Conservation (phyloP, 1,140 invertebrate species). For the Sitophilus oryzae region DNA sequence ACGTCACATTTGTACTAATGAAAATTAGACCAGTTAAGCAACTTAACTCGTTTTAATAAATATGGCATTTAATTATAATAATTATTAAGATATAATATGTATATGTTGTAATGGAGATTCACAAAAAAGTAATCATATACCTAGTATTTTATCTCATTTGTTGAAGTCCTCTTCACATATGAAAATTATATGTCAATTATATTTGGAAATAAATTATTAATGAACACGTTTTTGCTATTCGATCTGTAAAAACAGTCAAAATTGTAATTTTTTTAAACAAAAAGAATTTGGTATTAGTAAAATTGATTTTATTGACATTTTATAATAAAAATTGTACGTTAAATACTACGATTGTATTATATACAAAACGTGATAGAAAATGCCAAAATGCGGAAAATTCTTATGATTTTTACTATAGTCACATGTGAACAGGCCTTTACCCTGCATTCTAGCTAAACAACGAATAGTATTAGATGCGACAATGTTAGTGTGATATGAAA, state of each 20-base stretch:
- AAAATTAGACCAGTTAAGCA: no score
- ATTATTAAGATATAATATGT: background rate
- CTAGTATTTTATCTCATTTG: no score
- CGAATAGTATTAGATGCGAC: constrained; percentile 11
- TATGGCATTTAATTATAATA: background rate
- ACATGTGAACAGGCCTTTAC: constrained; percentile 7
- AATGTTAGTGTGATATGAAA: constrained; percentile 25
- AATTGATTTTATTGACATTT: background rate
- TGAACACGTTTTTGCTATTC: no score
- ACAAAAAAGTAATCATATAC: no score
- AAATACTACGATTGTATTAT: no score
- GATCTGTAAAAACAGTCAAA: background rate
- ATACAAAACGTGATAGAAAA: constrained; percentile 1
- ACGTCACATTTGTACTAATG: background rate
- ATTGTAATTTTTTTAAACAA: background rate
- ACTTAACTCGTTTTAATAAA: no score
- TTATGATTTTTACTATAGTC: background rate
- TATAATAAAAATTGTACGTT: no score
- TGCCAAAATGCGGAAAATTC: background rate
- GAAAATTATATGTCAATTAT: no score
- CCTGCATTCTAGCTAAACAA: constrained; percentile 8
- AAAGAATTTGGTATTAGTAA: background rate
- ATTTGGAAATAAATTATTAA: no score
- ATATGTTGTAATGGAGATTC: no score
- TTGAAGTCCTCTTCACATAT: no score